Evolutionary conservation across 2,888 invertebrate species (phyloP), one percentile per base, ranked within the genome.

Genomic region (Mimas tiliae): DNA sequence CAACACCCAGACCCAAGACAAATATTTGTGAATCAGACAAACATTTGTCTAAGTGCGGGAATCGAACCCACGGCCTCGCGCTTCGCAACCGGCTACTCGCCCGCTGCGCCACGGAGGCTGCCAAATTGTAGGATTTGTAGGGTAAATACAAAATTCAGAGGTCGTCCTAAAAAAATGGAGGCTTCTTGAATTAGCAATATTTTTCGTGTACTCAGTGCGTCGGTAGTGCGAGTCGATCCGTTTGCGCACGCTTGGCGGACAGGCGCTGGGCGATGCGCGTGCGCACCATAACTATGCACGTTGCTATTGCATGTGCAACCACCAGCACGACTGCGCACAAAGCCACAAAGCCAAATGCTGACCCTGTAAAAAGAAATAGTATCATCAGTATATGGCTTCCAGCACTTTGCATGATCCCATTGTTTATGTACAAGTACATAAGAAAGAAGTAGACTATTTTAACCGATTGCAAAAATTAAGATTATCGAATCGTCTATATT

Each of bases 321-420:
- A 90, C 84, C 82, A 93, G 80, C 70, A 93, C 92, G 42, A 85
- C 83, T 0, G 93, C 93, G 69, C 93, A 92, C 0, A 93, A 77
- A 0, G 90, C 84, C 14, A 93, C 93, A 78, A 93, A 93, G 3
- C 89, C 92, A 9, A 93, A 80, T 0, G 93, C 93, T 42, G 86
- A 79, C 0, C 86, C 93, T 93, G 83, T 1, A 72, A 70, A 42
- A 6, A 63, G 27, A 27, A 68, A 6, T 27, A 11, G 12, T 27
- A 45, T 42, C 19, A 19, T 50, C 11, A 50, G 19, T 50, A 16
- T 11, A 3, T 19, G 9, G 19, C 19, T 50, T 19, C 19, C 19
- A 9, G 16, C 8, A 8, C 16, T 48, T 48, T 48, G 47, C 7
- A 34, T 34, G 34, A 9, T 42, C 42, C 42, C 42, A 6, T 42